phyloP scores from a whole-genome alignment of 2,113 vertebrate genomes.

The Manacus vitellinus region DNA sequence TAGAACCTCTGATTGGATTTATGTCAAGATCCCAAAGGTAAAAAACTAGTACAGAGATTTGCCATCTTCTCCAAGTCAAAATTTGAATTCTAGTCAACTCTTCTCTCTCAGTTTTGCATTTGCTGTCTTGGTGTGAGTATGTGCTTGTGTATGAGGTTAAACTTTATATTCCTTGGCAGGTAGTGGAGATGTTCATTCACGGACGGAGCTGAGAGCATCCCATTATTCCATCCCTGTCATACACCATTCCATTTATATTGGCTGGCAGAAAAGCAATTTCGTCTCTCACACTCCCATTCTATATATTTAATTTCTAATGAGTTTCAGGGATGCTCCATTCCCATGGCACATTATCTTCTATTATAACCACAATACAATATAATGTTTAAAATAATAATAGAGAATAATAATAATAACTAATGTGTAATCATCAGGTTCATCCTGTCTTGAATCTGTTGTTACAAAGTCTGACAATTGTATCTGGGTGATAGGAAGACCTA shows the following conservation, averaged over 20 bases:
- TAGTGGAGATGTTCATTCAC: neutral
- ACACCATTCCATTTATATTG: constrained; percentile 11
- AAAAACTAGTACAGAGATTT: neutral
- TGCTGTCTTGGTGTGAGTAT: neutral
- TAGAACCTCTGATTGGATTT: constrained; percentile 55
- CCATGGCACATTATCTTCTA: constrained; percentile 29
- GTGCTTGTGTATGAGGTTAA: neutral
- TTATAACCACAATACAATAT: constrained; percentile 13
- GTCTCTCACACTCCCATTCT: neutral
- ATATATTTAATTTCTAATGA: constrained; percentile 60
- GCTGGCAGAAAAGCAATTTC: constrained; percentile 51
- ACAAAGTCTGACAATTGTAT: neutral
- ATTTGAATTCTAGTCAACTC: constrained; percentile 1
- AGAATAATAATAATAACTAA: constrained; percentile 36
- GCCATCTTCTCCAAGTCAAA: constrained; percentile 10
- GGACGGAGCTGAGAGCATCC: neutral
- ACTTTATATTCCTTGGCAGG: neutral
- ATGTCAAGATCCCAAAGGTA: constrained; percentile 35
- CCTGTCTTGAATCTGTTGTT: constrained; percentile 17
- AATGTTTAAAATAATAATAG: constrained; percentile 39
- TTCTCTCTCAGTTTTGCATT: neutral
- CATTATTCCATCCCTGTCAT: constrained; percentile 33
- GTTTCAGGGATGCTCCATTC: constrained; percentile 19
- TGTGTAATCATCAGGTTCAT: neutral
- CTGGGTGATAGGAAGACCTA: neutral